Evolutionary conservation across 2,113 vertebrate species (phyloP), one percentile per base, ranked within the genome.

Genomic region (Phalacrocorax aristotelis): DNA sequence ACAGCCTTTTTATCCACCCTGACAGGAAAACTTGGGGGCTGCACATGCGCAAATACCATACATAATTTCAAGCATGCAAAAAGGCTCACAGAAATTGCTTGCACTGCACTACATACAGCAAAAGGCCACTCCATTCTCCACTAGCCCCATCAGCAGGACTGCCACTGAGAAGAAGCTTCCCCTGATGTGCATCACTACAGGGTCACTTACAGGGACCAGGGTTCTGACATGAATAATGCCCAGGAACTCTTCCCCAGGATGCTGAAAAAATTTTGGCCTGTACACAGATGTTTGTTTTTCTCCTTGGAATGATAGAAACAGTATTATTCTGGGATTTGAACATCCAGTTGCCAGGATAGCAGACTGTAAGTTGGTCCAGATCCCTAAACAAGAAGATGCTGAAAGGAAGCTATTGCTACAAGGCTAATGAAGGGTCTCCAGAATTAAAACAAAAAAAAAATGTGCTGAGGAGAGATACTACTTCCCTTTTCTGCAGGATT

Each of bases 31-130:
- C 54, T 26, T 65, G 40, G 19, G 54, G 25, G 27, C 60, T 69
- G 72, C 15, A 27, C 1, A 52, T 20, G 4, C 79, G 10, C 27
- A 83, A 93, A 77, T 46, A 77, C 30, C 62, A 49, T 11, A 86
- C 30, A 52, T 11, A 4, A 80, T 29, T 77, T 66, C 49, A 83
- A 89, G n/a, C 40, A 93, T 5, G 16, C 60, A 82, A 42, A 92
- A 89, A 87, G 15, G 17, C 32, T 87, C 52, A 78, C 32, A 49
- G 69, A 40, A 82, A 69, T 14, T 72, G 70, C 32, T 84, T 40
- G 13, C 69, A 44, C 52, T n/a, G 48, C 20, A 58, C 9, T 36
- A 58, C 0, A 0, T 3, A 82, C 7, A 52, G 38, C 30, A 78
- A 26, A 42, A 42, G 21, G 60, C 7, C 7, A n/a, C 61, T 44